Base-by-base conservation (phyloP, 2,888 invertebrate species). In the Colletes collaris region DNA sequence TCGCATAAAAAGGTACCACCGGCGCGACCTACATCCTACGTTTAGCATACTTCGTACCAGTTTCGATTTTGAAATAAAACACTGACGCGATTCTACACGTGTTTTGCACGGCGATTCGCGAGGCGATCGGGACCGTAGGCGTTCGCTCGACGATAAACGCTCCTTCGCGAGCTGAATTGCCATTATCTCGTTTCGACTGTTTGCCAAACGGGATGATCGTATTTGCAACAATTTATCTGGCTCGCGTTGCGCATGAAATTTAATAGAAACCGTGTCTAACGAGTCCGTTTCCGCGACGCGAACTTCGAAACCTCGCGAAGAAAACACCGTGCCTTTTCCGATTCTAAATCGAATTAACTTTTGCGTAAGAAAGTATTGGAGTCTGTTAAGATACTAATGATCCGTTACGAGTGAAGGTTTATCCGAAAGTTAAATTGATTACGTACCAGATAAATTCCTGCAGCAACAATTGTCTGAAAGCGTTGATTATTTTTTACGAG, bases 61-160 rank as follows among this genome's bases (percentile, higher is more conserved):
- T 80, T 78, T 69, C 68, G 78, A 78, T 75, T 81, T 79, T 79
- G 71, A 81, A 81, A 81, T 63, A 53, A 73, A 78, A 60, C 79
- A 59, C 44, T 37, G 68, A 67, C 68, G 65, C 65, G 80, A 78
- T 69, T 62, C 59, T 11, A 58, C 74, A 65, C 65, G 71, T 64
- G 71, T 46, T 16, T 49, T 10, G 66, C 53, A 46, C 16, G 49
- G 40, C 19, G 50, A 62, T 76, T 62, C 53, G 50, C 63, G 60
- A 72, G 27, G 46, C 60, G 50, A 71, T 69, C 55, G 59, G 44
- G 35, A 5, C 50, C 55, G 84, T 83, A 62, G 78, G 78, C 81
- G 76, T 69, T 27, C 40, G 37, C 49, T 44, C 19, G 44, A 27
- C 67, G 76, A 81, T 74, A 78, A 78, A 78, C 52, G 50, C 55